phyloP scores from a whole-genome alignment of 1,140 invertebrate genomes.

The Rhopalosiphum maidis region DNA sequence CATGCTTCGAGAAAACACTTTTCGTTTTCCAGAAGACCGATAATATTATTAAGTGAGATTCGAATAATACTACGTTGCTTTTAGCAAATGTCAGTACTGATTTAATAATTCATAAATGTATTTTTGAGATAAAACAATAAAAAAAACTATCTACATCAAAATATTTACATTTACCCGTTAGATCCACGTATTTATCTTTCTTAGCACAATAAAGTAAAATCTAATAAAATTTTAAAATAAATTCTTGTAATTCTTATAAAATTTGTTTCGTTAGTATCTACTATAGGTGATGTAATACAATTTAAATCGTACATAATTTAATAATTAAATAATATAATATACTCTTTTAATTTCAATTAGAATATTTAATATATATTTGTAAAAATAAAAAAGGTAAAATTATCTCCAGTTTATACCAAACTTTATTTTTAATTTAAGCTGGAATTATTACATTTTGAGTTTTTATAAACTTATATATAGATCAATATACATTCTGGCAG shows the following conservation, averaged over 20 bases:
- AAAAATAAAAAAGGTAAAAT: too few species aligned
- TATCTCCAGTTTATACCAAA: neutral
- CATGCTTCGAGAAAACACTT: neutral
- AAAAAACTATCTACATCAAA: neutral
- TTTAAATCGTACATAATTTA: too few species aligned
- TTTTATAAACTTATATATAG: neutral
- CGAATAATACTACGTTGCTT: neutral
- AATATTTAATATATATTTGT: too few species aligned
- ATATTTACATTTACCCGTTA: neutral
- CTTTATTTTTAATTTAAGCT: neutral
- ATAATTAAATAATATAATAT: too few species aligned
- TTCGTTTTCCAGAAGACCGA: neutral
- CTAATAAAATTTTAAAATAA: neutral
- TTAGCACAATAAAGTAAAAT: neutral
- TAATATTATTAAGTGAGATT: neutral
- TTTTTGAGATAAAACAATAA: neutral
- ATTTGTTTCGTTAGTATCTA: too few species aligned
- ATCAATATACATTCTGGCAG: neutral
- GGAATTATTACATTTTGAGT: neutral
- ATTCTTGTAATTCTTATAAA: too few species aligned
- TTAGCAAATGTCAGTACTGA: neutral
- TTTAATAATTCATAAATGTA: neutral
- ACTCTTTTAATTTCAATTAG: too few species aligned
- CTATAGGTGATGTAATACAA: too few species aligned
- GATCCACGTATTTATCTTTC: neutral